phyloP scores from a whole-genome alignment of 2,888 invertebrate species.

The Sesia bembeciformis region DNA sequence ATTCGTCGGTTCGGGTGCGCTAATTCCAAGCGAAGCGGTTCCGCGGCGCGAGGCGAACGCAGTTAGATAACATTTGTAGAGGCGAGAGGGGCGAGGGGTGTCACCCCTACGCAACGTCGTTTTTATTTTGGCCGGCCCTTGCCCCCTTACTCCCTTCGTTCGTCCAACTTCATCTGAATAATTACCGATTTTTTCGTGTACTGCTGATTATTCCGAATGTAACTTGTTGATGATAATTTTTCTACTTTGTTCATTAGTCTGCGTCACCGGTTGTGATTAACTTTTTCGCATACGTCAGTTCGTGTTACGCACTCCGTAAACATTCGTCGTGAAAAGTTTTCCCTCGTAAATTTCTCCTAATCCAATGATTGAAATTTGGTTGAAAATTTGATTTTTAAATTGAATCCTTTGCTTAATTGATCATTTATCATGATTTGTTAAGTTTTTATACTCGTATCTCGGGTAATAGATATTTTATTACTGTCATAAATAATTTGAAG shows the following conservation, averaged over 20 bases:
- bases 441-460: too few species aligned
- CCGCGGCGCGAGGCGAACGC: slow-evolving; percentile 63
- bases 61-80: slow-evolving; percentile 74
- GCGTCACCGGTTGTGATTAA: neutral
- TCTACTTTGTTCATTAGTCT: slow-evolving; percentile 24
- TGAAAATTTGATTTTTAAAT: too few species aligned
- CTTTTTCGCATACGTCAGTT: neutral
- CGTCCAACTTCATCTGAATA: slow-evolving; percentile 75
- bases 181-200: slow-evolving; percentile 75
- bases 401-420: too few species aligned
- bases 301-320: neutral
- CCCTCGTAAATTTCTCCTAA: too few species aligned
- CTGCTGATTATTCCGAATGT: slow-evolving; percentile 74
- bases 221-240: slow-evolving; percentile 72
- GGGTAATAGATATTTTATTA: too few species aligned
- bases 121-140: slow-evolving; percentile 74
- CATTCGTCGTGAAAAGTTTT: neutral
- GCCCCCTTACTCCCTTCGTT: slow-evolving; percentile 68
- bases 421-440: too few species aligned
- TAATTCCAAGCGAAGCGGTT: slow-evolving; percentile 60
- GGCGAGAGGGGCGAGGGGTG: slow-evolving; percentile 50
- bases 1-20: slow-evolving; percentile 55
- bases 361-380: too few species aligned
- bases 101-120: slow-evolving; percentile 73
- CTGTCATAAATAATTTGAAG: too few species aligned